Evolutionary conservation across 2,797 vertebrate genomes (phyloP).

Genomic region (Halcyon smyrnensis): DNA sequence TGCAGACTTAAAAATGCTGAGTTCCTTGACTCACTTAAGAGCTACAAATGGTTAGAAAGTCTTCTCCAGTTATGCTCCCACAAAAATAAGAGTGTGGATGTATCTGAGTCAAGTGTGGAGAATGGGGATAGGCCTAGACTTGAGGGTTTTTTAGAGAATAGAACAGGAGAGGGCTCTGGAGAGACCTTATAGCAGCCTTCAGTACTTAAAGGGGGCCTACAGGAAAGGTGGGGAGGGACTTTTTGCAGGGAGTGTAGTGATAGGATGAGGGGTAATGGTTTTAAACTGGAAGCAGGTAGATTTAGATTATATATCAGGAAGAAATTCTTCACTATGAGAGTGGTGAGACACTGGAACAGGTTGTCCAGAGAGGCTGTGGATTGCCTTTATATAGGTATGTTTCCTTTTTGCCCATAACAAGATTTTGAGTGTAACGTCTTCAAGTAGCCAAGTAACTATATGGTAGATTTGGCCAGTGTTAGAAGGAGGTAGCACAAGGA

Average conservation of each 20-base stretch:
- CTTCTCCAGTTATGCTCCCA: fast-evolving
- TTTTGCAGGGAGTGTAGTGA: too few relatives aligned
- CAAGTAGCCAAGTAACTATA: background rate
- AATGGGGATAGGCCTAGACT: background rate
- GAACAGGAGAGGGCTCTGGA: background rate
- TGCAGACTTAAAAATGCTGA: background rate
- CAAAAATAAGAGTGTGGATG: background rate
- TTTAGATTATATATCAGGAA: too few relatives aligned
- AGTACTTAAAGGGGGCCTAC: background rate
- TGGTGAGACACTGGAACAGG: too few relatives aligned
- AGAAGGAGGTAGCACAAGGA: background rate
- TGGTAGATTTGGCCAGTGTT: background rate
- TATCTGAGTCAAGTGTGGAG: background rate
- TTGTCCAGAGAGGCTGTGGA: too few relatives aligned
- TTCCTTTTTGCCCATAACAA: background rate
- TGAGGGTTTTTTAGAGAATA: background rate
- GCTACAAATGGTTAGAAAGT: background rate
- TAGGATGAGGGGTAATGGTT: too few relatives aligned
- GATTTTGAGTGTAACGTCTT: background rate
- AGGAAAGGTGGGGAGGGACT: too few relatives aligned
- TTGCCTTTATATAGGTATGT: background rate
- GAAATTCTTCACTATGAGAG: too few relatives aligned
- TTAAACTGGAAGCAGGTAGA: too few relatives aligned
- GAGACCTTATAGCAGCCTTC: background rate
- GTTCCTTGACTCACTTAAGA: background rate